Conservation (phyloP, 1,140 invertebrate genomes). For the Apis laboriosa region DNA sequence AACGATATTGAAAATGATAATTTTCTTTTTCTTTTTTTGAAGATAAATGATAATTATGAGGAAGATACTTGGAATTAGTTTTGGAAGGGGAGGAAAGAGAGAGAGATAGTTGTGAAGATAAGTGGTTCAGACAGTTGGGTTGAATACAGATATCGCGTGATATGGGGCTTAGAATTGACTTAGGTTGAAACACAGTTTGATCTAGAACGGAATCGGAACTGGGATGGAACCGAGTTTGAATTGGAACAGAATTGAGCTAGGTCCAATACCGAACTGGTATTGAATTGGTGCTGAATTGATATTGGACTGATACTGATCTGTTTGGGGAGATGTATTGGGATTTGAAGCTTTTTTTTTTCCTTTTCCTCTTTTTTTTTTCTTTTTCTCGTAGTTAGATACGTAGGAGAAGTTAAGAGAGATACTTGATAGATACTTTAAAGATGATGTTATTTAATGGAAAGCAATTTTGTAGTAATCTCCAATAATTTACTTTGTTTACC, state of each 20-base stretch:
- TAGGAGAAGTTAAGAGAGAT: background rate
- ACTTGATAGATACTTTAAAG: too few relatives aligned
- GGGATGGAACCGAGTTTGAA: background rate
- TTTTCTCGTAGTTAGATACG: background rate
- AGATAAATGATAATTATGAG: too few relatives aligned
- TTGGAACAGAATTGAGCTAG: slow-evolving; percentile 11
- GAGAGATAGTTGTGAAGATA: background rate
- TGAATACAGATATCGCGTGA: background rate
- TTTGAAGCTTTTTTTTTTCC: background rate
- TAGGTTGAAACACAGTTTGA: slow-evolving; percentile 6
- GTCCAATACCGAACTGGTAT: slow-evolving; percentile 4
- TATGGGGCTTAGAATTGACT: slow-evolving; percentile 5
- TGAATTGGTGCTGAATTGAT: slow-evolving; percentile 7
- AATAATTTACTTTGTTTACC: too few relatives aligned
- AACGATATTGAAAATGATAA: too few relatives aligned
- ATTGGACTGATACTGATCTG: slow-evolving; percentile 6
- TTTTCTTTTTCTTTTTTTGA: too few relatives aligned
- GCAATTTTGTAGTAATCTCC: too few relatives aligned
- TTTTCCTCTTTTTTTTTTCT: too few relatives aligned
- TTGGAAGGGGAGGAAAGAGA: too few relatives aligned
- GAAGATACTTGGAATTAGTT: too few relatives aligned
- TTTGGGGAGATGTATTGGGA: background rate
- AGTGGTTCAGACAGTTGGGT: background rate
- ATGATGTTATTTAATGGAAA: too few relatives aligned
- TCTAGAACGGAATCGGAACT: background rate